Percentiles rank a stretch among this genome's conserved stretches.
These are phyloP conservation scores for Venustaconcha ellipsiformis DNA, from an alignment of 1,140 invertebrate genomes.

Conservation along the genomic window DNA sequence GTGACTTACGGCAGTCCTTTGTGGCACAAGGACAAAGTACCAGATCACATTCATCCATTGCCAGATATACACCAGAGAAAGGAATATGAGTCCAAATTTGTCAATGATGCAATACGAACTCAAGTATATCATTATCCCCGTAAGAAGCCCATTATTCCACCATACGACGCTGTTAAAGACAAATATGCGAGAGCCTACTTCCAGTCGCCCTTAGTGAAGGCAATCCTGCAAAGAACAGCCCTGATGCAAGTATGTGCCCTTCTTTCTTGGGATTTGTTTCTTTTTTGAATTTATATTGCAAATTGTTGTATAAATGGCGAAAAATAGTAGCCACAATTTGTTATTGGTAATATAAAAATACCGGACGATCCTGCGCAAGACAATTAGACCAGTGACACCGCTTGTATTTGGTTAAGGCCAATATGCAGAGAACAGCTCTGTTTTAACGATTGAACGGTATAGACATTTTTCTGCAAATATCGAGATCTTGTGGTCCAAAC, in stretches of 20 bases:
- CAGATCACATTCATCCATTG: slow-evolving; percentile 30
- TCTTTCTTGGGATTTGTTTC: slow-evolving; percentile 2
- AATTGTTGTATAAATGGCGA: too few relatives aligned
- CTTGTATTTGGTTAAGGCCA: too few relatives aligned
- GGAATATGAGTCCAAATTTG: slow-evolving; percentile 35
- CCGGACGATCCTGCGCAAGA: too few relatives aligned
- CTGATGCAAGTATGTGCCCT: slow-evolving; percentile 4
- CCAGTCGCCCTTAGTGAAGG: slow-evolving; percentile 50
- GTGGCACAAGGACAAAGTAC: slow-evolving; percentile 41
- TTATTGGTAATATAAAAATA: too few relatives aligned
- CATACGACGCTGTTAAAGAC: slow-evolving; percentile 54
- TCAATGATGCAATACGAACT: slow-evolving; percentile 48
- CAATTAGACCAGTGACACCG: too few relatives aligned
- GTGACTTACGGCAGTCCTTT: slow-evolving; percentile 42
- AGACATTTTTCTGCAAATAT: too few relatives aligned
- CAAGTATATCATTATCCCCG: slow-evolving; percentile 23
- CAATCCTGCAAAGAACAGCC: slow-evolving; percentile 31
- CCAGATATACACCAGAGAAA: slow-evolving; percentile 22
- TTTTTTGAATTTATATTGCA: too few relatives aligned
- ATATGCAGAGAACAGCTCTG: too few relatives aligned
- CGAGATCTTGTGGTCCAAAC: too few relatives aligned
- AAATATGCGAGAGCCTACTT: slow-evolving; percentile 58
- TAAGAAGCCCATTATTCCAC: slow-evolving; percentile 51
- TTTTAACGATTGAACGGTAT: too few relatives aligned
- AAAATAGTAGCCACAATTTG: too few relatives aligned